Evolutionary conservation across 2,797 vertebrate species (phyloP).

Genomic region (Amblyopsis hoosieri): DNA sequence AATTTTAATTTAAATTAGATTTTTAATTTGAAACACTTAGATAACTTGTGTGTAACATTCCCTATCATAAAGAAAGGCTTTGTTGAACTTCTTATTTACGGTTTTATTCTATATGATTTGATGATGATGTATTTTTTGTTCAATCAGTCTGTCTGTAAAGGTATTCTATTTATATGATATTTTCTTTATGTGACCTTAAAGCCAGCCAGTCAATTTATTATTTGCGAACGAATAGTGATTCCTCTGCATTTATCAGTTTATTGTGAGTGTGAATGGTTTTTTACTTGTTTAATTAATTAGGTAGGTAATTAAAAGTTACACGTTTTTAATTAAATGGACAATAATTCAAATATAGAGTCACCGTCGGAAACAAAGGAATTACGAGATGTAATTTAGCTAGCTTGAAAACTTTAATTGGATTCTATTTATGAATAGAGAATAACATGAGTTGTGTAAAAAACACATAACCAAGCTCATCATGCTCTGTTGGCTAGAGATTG

Average conservation of each 20-base stretch:
- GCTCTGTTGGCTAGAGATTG: constrained; percentile 41
- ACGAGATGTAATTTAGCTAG: constrained; percentile 56
- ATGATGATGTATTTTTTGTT: constrained; percentile 11
- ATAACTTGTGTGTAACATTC: constrained; percentile 34
- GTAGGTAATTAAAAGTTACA: constrained; percentile 80
- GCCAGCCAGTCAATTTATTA: constrained; percentile 45
- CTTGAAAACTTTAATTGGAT: constrained; percentile 66
- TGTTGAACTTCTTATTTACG: not conserved
- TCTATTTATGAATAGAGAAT: constrained; percentile 59
- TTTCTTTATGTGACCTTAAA: constrained; percentile 52
- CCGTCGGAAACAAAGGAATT: constrained; percentile 65
- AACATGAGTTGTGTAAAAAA: constrained; percentile 33
- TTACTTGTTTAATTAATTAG: constrained; percentile 77
- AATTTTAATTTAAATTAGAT: constrained; percentile 69
- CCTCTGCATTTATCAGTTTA: constrained; percentile 68
- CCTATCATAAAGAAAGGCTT: not conserved
- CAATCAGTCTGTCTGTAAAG: constrained; percentile 56
- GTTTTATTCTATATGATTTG: no score
- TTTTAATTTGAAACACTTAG: constrained; percentile 68
- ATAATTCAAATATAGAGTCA: constrained; percentile 64
- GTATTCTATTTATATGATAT: constrained; percentile 62
- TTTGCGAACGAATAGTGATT: constrained; percentile 59
- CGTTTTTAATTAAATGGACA: constrained; percentile 75
- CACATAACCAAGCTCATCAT: constrained; percentile 49
- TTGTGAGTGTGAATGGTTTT: constrained; percentile 47